phyloP scores from a whole-genome alignment of 2,113 vertebrate species.

The Nannobrachium achirus region DNA sequence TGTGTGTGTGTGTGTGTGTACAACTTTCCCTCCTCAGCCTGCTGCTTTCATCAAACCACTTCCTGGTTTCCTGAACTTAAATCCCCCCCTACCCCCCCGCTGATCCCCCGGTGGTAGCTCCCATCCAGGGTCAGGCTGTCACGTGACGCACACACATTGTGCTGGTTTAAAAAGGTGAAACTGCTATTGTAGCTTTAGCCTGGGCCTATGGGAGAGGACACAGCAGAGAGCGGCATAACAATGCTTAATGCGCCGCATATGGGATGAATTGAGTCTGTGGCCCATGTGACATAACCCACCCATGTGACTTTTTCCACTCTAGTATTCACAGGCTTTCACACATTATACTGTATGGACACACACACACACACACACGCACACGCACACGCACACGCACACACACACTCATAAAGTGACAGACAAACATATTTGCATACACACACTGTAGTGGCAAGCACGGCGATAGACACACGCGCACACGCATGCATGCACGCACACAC shows the following conservation, averaged over 20 bases:
- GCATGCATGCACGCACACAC: constrained; percentile 1
- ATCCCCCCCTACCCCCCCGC: constrained; percentile 28
- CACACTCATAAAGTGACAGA: constrained; percentile 19
- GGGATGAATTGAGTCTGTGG: constrained; percentile 35
- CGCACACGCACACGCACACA: constrained; percentile 15
- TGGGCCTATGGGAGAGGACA: constrained; percentile 4
- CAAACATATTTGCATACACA: background rate
- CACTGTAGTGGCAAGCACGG: background rate
- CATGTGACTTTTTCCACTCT: constrained; percentile 48
- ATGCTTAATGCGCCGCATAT: constrained; percentile 40
- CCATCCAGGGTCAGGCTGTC: constrained; percentile 49
- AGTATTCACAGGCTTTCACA: constrained; percentile 13
- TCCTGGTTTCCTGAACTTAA: constrained; percentile 65
- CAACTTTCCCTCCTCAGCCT: constrained; percentile 30
- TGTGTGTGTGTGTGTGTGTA: background rate
- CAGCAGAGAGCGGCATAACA: constrained; percentile 34
- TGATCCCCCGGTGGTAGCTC: constrained; percentile 57
- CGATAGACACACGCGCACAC: background rate
- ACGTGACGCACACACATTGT: constrained; percentile 50
- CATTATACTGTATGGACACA: constrained; percentile 7
- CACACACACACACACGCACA: constrained; percentile 21
- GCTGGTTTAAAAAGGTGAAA: constrained; percentile 31
- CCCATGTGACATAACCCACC: constrained; percentile 59
- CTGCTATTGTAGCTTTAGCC: constrained; percentile 28
- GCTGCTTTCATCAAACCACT: constrained; percentile 66